Evolutionary conservation across 2,888 invertebrate genomes (phyloP).

Genomic region (Stenodera caucasica): DNA sequence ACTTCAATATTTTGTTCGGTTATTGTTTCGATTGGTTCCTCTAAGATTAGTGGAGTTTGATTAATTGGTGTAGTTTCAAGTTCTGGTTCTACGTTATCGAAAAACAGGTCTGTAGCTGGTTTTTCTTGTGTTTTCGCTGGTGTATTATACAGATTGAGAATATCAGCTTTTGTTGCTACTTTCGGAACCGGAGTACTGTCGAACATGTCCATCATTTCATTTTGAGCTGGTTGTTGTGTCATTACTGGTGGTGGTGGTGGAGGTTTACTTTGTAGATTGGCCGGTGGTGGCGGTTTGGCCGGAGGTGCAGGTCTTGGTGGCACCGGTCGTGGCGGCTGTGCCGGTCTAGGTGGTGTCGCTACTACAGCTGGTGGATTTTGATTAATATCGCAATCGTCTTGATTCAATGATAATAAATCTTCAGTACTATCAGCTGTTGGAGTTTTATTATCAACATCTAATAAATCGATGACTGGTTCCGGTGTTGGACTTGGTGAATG

Average conservation of each 20-base stretch:
- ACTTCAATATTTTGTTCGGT: conserved; percentile 11
- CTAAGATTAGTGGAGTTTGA: conserved; percentile 20
- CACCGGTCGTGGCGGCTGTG: conserved; percentile 56
- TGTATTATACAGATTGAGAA: conserved; percentile 52
- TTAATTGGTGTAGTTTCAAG: neutral
- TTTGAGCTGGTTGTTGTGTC: conserved; percentile 22
- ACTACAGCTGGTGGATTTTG: conserved; percentile 49
- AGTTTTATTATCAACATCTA: conserved; percentile 62
- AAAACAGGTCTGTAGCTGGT: conserved; percentile 36
- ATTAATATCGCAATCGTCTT: conserved; percentile 55
- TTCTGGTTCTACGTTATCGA: conserved; percentile 35
- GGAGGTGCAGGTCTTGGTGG: conserved; percentile 50
- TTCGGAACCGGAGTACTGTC: conserved; percentile 36
- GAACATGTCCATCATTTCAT: conserved; percentile 52
- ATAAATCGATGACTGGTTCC: conserved; percentile 64
- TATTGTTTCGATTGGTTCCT: conserved; percentile 24
- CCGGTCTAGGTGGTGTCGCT: conserved; percentile 58
- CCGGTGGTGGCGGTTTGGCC: conserved; percentile 41
- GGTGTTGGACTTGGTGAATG: conserved; percentile 86
- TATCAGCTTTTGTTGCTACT: conserved; percentile 53
- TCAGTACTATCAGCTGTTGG: conserved; percentile 18
- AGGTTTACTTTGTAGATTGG: conserved; percentile 25
- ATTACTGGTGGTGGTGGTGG: conserved; percentile 27
- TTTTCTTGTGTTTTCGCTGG: conserved; percentile 34
- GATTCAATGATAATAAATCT: conserved; percentile 43